Base-by-base conservation (phyloP, 2,797 vertebrate species). In the Acrossocheilus fasciatus region DNA sequence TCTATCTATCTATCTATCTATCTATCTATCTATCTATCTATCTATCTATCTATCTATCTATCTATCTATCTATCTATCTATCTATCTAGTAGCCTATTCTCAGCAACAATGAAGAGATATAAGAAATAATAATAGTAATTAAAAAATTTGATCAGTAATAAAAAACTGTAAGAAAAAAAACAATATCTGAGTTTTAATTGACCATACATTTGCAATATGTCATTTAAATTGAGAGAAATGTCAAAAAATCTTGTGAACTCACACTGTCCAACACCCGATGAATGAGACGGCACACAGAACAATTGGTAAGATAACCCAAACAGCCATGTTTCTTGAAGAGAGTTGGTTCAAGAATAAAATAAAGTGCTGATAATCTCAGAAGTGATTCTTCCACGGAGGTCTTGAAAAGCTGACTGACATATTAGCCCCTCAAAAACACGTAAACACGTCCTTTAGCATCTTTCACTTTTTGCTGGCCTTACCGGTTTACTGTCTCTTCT, bases 191-290 rank as follows among this genome's bases (percentile, higher is more conserved):
- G 36, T 45, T 30, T 30, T 59, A 73, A 17, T 41, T 82, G 1
- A 72, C 2, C 20, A 75, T 66, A n/a, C 12, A 23, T 66, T 12
- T 43, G 18, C 14, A 36, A 39, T 6, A 47, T 50, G 9, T 50
- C 0, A 79, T 41, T 69, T 73, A 88, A 57, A 2, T 77, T 14
- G 4, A 80, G 69, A 79, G 12, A 7, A 36, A 75, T 26, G 54
- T 10, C 64, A 79, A 69, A 87, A 8, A 81, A 14, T 81, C 73
- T n/a, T 57, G 30, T 45, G 86, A 85, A 96, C 96, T 96, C 94
- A 96, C 96, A 96, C 92, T 62, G 82, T 84, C 96, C 96, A 96
- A 30, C 95, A 95, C 78, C 96, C 96, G 69, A 95, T 57, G 82
- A 95, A 91, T 68, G 96, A 96, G 73, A 96, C 87, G 72, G 94